Base-by-base conservation (phyloP, 2,888 invertebrate genomes). In the Ophion ventricosus region DNA sequence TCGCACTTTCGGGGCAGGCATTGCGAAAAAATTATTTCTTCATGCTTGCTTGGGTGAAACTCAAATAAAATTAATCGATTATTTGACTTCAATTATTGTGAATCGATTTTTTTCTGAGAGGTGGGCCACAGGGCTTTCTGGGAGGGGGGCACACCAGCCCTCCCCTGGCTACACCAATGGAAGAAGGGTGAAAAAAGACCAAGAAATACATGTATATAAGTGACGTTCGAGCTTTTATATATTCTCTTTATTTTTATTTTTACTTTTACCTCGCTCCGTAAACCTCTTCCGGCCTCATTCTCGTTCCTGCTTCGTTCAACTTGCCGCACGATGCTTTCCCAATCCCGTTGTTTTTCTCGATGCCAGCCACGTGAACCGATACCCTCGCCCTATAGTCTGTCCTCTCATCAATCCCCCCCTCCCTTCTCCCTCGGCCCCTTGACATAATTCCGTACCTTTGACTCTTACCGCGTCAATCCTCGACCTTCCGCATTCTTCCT, bases 401-500 rank as follows among this genome's bases (percentile, higher is more conserved):
- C 82, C 70, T 83, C 67, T 43, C 67, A 61, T 72, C 67, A n/a
- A 35, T 23, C 25, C 54, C 61, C 59, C 54, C 67, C 72, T 54
- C 61, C 59, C 54, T 61, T 75, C 67, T 23, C 54, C 75, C 57
- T 78, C 72, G 26, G 20, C 80, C 70, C 64, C 70, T 76, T 80
- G 82, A 83, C 82, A 80, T 63, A 75, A 73, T 85, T 80, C 54
- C 49, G 23, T 63, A 73, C 70, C 80, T 73, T 73, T 54, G 40
- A 43, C 70, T 25, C 66, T 74, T 66, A 56, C 73, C 64, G 70
- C 75, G 76, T 49, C 63, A 81, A 86, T 78, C 86, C 86, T 84
- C 84, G 86, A 86, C 86, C 84, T 84, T 84, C 80, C 84, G 35
- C 59, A 74, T 69, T 57, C 74, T 75, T 69, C 43, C 26, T 26